Evolutionary conservation across 2,888 invertebrate species (phyloP).

Genomic region (Cryptus armator): DNA sequence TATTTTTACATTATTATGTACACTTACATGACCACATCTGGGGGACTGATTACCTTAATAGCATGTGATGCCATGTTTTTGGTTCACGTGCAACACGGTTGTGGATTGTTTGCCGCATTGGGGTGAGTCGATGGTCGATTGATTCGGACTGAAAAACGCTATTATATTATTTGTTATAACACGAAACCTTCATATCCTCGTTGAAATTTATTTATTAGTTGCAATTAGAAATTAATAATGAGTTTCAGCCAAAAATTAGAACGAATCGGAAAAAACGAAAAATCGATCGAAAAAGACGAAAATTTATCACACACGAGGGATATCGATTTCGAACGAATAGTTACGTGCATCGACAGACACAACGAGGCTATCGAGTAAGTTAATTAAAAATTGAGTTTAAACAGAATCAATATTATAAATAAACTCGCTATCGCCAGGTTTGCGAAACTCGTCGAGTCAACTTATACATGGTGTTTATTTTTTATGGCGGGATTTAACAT

Average conservation of each 20-base stretch:
- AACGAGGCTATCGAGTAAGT: conserved; percentile 42
- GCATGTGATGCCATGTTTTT: background rate
- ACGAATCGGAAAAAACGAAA: conserved; percentile 3
- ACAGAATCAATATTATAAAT: background rate
- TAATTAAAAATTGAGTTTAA: background rate
- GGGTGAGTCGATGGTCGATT: conserved; percentile 3
- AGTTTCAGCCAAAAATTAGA: conserved; percentile 22
- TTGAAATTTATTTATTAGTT: no score
- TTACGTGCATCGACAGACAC: conserved; percentile 43
- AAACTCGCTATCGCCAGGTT: background rate
- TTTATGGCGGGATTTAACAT: no score
- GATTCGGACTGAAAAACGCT: background rate
- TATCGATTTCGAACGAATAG: conserved; percentile 1
- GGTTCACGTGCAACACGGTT: conserved; percentile 25
- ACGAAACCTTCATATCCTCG: no score
- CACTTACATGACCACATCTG: background rate
- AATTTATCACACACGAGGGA: background rate
- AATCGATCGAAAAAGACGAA: background rate
- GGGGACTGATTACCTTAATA: background rate
- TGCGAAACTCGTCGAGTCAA: background rate
- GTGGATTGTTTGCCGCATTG: conserved; percentile 30
- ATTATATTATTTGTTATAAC: no score
- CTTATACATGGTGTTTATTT: no score
- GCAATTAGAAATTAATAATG: no score
- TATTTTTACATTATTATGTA: background rate